Percentiles rank a stretch among this genome's conserved stretches.
Evolutionary conservation across 2,797 vertebrate species (phyloP).

Genomic region (Pipistrellus pygmaeus): DNA sequence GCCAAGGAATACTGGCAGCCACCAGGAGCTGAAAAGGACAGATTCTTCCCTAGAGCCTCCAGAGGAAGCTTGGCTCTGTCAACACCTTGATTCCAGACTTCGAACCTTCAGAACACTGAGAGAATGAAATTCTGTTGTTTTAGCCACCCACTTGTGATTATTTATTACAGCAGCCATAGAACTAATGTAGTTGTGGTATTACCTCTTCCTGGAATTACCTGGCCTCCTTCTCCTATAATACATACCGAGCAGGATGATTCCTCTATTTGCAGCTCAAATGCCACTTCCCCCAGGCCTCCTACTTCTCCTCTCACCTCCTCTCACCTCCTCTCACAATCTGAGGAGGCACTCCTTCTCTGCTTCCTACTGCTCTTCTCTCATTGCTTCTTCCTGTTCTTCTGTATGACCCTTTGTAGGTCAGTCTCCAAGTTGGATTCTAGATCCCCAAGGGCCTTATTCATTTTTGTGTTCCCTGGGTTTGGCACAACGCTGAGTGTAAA

Average conservation of each 20-base stretch:
- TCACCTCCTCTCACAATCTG: neutral
- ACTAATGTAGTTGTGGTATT: neutral
- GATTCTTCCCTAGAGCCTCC: neutral
- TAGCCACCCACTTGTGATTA: neutral
- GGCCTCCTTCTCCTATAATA: neutral
- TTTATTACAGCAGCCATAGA: neutral
- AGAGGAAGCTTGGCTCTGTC: neutral
- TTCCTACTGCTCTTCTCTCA: neutral
- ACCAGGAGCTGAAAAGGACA: neutral
- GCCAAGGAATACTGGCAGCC: neutral
- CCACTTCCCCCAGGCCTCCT: neutral
- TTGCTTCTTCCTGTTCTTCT: neutral
- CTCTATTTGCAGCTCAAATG: neutral
- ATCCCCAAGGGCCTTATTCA: neutral
- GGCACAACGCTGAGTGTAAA: neutral
- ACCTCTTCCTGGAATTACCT: neutral
- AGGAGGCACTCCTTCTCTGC: neutral
- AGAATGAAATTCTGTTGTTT: neutral
- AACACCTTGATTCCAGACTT: neutral
- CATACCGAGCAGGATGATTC: neutral
- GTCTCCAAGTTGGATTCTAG: neutral
- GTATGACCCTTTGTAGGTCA: neutral
- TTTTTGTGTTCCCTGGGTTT: neutral
- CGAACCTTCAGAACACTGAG: neutral
- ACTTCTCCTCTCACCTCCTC: neutral